These are phyloP conservation scores for Oxystoma pomonae DNA, from an alignment of 2,888 invertebrate genomes.

Conservation along the genomic window DNA sequence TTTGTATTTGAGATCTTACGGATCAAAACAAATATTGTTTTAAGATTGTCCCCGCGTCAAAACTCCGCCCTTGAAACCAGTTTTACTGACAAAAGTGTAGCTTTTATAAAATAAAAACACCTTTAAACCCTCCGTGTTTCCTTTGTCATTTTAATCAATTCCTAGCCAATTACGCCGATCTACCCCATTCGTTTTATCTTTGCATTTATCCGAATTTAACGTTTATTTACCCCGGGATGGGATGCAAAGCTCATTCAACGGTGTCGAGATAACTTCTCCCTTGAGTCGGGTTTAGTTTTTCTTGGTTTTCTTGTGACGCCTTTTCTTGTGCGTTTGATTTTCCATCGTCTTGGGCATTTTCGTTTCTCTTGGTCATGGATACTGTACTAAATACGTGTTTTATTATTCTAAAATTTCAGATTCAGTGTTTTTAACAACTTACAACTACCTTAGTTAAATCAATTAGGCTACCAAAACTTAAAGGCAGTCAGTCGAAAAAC, in stretches of 20 bases:
- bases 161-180: slow-evolving; percentile 45
- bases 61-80: too few relatives aligned
- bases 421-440: too few relatives aligned
- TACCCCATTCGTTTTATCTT: slow-evolving; percentile 43
- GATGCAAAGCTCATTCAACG: neutral
- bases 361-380: too few relatives aligned
- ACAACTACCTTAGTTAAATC: neutral
- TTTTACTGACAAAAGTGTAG: too few relatives aligned
- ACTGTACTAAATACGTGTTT: too few relatives aligned
- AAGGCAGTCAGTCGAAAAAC: neutral
- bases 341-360: too few relatives aligned
- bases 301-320: neutral
- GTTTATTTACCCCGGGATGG: slow-evolving; percentile 41
- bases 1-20: too few relatives aligned
- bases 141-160: slow-evolving; percentile 48
- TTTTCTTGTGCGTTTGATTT: neutral
- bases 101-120: slow-evolving; percentile 15
- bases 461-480: neutral
- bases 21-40: too few relatives aligned
- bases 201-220: slow-evolving; percentile 47
- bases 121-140: slow-evolving; percentile 38
- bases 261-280: neutral
- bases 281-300: neutral
- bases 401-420: too few relatives aligned
- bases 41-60: too few relatives aligned